Evolutionary conservation across 2,888 invertebrate species (phyloP).

Genomic region (Pyrochroa serraticornis): DNA sequence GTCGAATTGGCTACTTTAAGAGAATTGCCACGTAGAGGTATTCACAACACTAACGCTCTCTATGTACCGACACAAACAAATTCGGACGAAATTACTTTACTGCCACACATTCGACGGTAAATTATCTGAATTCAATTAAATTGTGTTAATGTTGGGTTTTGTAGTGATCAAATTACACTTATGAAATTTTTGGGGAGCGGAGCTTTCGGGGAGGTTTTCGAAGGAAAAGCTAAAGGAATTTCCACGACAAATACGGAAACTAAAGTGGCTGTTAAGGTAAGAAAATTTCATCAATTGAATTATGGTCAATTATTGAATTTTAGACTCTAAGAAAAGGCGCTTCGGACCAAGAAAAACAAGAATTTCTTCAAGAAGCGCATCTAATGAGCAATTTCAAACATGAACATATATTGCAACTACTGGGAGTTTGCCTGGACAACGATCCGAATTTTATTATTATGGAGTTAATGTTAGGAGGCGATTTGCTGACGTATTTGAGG

Average conservation of each 20-base stretch:
- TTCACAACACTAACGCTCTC: conserved; percentile 83
- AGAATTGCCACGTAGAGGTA: conserved; percentile 75
- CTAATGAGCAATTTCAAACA: conserved; percentile 98
- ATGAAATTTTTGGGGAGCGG: conserved; percentile 93
- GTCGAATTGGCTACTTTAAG: conserved; percentile 86
- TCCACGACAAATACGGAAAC: conserved; percentile 65
- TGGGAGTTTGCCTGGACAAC: conserved; percentile 94
- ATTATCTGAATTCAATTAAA: background rate
- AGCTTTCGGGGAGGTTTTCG: conserved; percentile 97
- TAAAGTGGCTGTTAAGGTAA: conserved; percentile 90
- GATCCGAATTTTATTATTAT: conserved; percentile 93
- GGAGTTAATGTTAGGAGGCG: conserved; percentile 98
- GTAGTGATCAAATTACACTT: conserved; percentile 78
- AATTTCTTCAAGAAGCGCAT: conserved; percentile 95
- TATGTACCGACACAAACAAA: conserved; percentile 68
- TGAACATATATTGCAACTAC: conserved; percentile 88
- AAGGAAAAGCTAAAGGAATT: conserved; percentile 81
- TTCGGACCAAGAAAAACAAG: conserved; percentile 85
- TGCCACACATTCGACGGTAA: conserved; percentile 82
- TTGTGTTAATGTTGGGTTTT: conserved; percentile 15
- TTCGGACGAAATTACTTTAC: conserved; percentile 66
- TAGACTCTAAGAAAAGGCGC: conserved; percentile 92
- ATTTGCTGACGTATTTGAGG: conserved; percentile 88
- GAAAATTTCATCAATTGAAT: conserved; percentile 1
- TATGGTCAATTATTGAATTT: conserved; percentile 28